phyloP scores from a whole-genome alignment of 2,888 invertebrate species.

The Anagyrus pseudococci region DNA sequence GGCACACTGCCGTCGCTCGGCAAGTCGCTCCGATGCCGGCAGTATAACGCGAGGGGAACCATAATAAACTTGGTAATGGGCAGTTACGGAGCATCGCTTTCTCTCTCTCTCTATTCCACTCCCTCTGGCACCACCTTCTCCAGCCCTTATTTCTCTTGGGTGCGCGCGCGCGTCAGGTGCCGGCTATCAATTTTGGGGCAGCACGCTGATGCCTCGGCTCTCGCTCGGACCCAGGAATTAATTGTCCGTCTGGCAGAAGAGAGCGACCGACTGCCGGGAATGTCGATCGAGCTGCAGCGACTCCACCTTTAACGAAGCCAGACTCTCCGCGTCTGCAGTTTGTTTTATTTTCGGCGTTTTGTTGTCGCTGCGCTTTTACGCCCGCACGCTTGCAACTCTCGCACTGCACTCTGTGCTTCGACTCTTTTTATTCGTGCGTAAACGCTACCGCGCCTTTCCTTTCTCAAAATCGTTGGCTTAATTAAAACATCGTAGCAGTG shows the following conservation, averaged over 20 bases:
- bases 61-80: conserved; percentile 51
- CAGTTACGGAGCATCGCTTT: conserved; percentile 42
- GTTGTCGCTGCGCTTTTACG: too few relatives aligned
- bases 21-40: conserved; percentile 1
- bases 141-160: too few relatives aligned
- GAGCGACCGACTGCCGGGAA: conserved; percentile 24
- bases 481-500: too few relatives aligned
- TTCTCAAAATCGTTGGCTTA: too few relatives aligned
- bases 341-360: background rate
- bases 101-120: background rate
- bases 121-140: background rate
- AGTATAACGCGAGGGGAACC: conserved; percentile 43
- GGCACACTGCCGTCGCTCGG: too few relatives aligned
- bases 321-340: background rate
- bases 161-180: conserved; percentile 48
- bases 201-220: conserved; percentile 39
- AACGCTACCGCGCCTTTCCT: too few relatives aligned
- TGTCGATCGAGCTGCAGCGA: conserved; percentile 36
- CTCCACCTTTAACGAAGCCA: background rate
- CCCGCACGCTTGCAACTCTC: too few relatives aligned
- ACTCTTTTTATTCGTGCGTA: too few relatives aligned
- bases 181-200: conserved; percentile 49
- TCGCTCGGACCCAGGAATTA: conserved; percentile 42
- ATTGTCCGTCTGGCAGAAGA: conserved; percentile 44
- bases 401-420: too few relatives aligned